Evolutionary conservation across 2,113 vertebrate genomes (phyloP).

Genomic region (Aphelocoma coerulescens): DNA sequence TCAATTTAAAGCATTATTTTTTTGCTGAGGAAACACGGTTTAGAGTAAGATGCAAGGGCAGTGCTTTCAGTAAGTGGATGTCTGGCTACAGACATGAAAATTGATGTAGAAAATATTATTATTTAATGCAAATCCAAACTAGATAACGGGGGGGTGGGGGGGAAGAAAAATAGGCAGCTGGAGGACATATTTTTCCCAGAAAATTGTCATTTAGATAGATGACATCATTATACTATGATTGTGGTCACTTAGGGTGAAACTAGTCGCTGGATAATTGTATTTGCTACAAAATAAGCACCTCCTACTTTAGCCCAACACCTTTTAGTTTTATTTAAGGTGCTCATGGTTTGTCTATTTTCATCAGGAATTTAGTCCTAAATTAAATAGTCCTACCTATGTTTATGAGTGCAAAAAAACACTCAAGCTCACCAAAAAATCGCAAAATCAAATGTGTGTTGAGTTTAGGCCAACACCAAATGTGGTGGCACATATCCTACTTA

Average conservation of each 20-base stretch:
- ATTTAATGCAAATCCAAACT: neutral
- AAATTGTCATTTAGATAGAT: neutral
- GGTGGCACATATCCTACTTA: neutral
- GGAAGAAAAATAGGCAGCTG: neutral
- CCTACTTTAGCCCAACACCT: neutral
- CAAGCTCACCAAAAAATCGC: neutral
- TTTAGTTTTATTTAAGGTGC: neutral
- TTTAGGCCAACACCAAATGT: neutral
- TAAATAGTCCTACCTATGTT: neutral
- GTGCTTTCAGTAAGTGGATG: neutral
- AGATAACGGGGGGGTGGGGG: rapidly evolving
- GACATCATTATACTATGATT: neutral
- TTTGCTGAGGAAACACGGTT: neutral
- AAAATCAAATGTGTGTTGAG: neutral
- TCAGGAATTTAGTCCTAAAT: neutral
- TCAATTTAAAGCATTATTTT: neutral
- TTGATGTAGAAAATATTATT: neutral
- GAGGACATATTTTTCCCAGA: neutral
- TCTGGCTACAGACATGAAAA: neutral
- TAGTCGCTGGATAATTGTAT: neutral
- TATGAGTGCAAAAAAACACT: neutral
- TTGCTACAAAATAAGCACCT: neutral
- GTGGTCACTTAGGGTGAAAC: neutral
- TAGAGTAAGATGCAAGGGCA: neutral
- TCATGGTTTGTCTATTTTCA: neutral